A percentile compares a stretch with the other conserved stretches of the same genome.
phyloP scores from a whole-genome alignment of 1,140 invertebrate genomes.

The Caenorhabditis remanei region DNA sequence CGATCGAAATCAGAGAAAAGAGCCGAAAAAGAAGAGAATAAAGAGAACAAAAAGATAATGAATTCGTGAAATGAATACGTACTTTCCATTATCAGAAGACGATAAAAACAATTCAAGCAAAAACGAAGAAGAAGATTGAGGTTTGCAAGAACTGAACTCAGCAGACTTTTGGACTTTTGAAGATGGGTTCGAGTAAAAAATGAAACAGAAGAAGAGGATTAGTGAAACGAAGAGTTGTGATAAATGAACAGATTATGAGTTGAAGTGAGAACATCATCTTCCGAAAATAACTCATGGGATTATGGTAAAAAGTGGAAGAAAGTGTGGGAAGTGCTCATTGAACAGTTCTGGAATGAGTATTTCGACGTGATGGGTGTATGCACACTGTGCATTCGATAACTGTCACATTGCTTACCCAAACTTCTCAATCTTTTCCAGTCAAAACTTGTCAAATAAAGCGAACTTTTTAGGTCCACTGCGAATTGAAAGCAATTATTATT shows the following conservation, averaged over 20 bases:
- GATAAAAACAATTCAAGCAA: background rate
- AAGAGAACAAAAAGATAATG: background rate
- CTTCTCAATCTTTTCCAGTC: too few relatives aligned
- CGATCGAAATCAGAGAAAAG: background rate
- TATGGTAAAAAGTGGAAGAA: background rate
- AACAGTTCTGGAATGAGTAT: too few relatives aligned
- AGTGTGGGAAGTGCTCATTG: background rate
- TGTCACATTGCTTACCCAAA: too few relatives aligned
- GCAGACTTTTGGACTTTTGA: background rate
- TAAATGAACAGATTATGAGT: slow-evolving; percentile 25
- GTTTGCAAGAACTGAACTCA: background rate
- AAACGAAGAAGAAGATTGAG: background rate
- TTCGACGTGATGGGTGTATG: too few relatives aligned
- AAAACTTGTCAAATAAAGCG: too few relatives aligned
- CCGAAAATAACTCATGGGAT: background rate
- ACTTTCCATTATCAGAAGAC: background rate
- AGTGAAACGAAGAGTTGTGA: slow-evolving; percentile 6
- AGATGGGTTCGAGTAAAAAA: background rate
- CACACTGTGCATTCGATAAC: too few relatives aligned
- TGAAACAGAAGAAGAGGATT: background rate
- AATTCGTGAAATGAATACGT: background rate
- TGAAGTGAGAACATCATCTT: background rate
- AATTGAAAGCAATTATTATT: too few relatives aligned
- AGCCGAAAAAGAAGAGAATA: background rate
- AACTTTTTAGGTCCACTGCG: too few relatives aligned